These are phyloP conservation scores for Scophthalmus maximus DNA, from an alignment of 2,113 vertebrate species.

Conservation along the genomic window DNA sequence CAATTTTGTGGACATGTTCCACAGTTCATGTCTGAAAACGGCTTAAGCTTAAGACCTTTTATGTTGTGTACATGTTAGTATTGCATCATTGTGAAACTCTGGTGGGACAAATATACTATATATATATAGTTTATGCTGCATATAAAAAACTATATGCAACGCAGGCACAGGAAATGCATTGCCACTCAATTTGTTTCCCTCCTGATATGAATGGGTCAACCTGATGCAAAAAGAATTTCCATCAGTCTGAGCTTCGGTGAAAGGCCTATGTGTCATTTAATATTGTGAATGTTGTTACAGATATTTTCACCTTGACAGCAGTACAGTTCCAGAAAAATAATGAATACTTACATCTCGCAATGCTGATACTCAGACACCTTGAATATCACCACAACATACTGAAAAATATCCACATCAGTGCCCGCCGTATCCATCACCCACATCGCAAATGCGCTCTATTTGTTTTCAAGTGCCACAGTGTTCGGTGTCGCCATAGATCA, in stretches of 20 bases:
- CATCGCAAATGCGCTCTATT: neutral
- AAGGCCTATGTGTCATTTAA: too few relatives aligned
- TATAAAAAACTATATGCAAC: too few relatives aligned
- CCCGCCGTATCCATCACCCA: neutral
- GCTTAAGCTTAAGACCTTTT: too few relatives aligned
- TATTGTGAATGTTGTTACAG: neutral
- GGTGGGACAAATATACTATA: too few relatives aligned
- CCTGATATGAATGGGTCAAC: neutral
- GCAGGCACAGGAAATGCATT: too few relatives aligned
- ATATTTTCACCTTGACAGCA: neutral
- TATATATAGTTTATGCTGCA: too few relatives aligned
- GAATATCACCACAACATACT: slow-evolving; percentile 1
- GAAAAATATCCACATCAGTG: slow-evolving; percentile 5
- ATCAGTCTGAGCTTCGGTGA: too few relatives aligned
- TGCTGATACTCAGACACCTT: slow-evolving; percentile 1
- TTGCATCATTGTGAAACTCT: too few relatives aligned
- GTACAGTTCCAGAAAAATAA: neutral
- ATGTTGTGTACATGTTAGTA: too few relatives aligned
- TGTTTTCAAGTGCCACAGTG: neutral
- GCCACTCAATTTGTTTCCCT: neutral
- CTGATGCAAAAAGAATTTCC: slow-evolving; percentile 5
- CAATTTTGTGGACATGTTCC: too few relatives aligned
- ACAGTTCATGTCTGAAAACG: too few relatives aligned
- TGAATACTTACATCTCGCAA: neutral
- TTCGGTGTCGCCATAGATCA: slow-evolving; percentile 5